phyloP scores from a whole-genome alignment of 2,888 invertebrate genomes.

The Miltochrista miniata region DNA sequence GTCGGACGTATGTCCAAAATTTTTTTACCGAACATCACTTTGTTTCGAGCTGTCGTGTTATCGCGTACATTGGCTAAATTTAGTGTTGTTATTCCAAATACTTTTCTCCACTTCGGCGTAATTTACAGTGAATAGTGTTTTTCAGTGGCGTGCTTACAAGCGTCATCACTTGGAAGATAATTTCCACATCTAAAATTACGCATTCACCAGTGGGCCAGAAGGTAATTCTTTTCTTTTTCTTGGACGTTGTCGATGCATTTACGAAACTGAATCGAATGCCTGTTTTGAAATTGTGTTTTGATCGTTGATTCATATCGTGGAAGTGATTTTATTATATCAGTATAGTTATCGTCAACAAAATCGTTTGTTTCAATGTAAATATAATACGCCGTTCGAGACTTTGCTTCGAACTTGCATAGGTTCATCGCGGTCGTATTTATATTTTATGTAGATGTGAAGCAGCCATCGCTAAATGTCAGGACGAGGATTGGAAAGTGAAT shows the following conservation, averaged over 20 bases:
- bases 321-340: conserved; percentile 25
- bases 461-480: conserved; percentile 33
- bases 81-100: conserved; percentile 65
- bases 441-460: conserved; percentile 10
- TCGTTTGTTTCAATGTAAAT: conserved; percentile 31
- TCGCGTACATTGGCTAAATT: conserved; percentile 66
- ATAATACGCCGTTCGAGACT: conserved; percentile 26
- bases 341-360: conserved; percentile 24
- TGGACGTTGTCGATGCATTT: conserved; percentile 34
- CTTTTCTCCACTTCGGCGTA: conserved; percentile 58
- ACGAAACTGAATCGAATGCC: conserved; percentile 17
- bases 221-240: conserved; percentile 56
- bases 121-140: conserved; percentile 63
- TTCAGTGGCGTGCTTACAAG: conserved; percentile 45
- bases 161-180: conserved; percentile 53
- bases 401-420: conserved; percentile 4
- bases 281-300: conserved; percentile 14
- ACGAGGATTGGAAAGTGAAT: conserved; percentile 50
- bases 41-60: conserved; percentile 57
- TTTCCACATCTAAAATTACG: conserved; percentile 65
- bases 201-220: conserved; percentile 67
- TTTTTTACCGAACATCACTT: conserved; percentile 36
- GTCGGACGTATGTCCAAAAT: conserved; percentile 47
- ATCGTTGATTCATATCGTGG: conserved; percentile 26
- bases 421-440: not conserved